phyloP scores from a whole-genome alignment of 2,113 vertebrate genomes.

The Phylloscopus whistleri region DNA sequence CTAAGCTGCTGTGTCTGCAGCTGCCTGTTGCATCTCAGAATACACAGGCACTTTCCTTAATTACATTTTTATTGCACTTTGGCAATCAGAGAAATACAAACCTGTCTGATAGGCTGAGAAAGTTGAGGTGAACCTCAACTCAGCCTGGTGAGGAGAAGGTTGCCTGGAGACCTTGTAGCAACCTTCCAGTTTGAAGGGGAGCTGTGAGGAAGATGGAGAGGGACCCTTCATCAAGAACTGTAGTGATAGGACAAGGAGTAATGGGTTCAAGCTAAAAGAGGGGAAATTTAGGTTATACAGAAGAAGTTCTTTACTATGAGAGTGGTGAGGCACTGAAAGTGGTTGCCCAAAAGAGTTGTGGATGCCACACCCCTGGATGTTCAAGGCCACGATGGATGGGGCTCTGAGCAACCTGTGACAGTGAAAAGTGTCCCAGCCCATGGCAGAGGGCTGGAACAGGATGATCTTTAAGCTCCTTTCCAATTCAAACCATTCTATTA shows the following conservation, averaged over 20 bases:
- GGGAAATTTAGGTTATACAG: background rate
- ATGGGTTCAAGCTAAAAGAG: background rate
- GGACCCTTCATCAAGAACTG: background rate
- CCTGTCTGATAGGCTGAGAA: background rate
- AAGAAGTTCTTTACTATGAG: background rate
- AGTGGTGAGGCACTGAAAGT: background rate
- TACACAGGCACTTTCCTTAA: background rate
- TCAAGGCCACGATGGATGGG: background rate
- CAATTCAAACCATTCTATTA: background rate
- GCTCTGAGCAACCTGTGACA: background rate
- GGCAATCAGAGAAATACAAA: background rate
- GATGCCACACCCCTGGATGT: background rate
- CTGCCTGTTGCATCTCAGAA: background rate
- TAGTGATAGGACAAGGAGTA: background rate
- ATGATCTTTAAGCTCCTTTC: background rate
- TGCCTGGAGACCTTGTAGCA: accelerated
- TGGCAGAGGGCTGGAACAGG: accelerated
- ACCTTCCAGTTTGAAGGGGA: background rate
- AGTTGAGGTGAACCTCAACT: background rate
- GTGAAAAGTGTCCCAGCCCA: background rate
- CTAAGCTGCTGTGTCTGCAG: background rate
- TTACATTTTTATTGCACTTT: background rate
- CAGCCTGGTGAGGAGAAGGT: background rate
- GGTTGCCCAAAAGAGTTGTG: background rate
- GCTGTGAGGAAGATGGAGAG: background rate